A percentile compares a stretch with the other conserved stretches of the same genome.
Evolutionary conservation across 2,113 vertebrate species (phyloP).

Genomic region (Crotalus horridus): DNA sequence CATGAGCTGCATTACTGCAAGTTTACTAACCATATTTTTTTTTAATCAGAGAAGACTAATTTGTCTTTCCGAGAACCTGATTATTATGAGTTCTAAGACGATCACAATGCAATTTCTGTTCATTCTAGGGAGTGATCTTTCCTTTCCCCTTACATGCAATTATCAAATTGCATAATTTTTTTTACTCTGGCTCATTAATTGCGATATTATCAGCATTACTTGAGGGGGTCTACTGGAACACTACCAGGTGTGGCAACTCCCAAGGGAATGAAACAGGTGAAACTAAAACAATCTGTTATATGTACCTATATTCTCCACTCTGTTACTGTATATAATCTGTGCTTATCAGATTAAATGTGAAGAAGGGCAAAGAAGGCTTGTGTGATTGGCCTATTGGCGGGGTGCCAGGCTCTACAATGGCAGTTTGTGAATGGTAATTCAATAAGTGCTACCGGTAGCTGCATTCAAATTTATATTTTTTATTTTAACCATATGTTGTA

Average conservation of each 20-base stretch:
- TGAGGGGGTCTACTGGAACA: neutral
- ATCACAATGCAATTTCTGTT: neutral
- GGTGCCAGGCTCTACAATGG: neutral
- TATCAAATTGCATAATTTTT: neutral
- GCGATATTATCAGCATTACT: neutral
- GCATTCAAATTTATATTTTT: neutral
- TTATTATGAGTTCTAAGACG: neutral
- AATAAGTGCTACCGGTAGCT: neutral
- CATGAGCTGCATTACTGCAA: neutral
- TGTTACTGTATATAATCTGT: neutral
- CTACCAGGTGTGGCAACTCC: neutral
- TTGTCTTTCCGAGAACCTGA: neutral
- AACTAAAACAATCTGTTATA: neutral
- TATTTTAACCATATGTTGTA: neutral
- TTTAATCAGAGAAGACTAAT: neutral
- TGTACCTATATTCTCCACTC: neutral
- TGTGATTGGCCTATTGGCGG: neutral
- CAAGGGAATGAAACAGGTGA: neutral
- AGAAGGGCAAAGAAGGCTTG: neutral
- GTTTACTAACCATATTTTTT: neutral
- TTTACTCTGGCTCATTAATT: neutral
- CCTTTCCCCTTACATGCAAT: neutral
- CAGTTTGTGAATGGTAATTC: neutral
- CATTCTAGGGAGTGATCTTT: neutral
- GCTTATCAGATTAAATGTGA: neutral